Base-by-base conservation (phyloP, 2,797 vertebrate genomes). In the Spinibarbus caldwelli region DNA sequence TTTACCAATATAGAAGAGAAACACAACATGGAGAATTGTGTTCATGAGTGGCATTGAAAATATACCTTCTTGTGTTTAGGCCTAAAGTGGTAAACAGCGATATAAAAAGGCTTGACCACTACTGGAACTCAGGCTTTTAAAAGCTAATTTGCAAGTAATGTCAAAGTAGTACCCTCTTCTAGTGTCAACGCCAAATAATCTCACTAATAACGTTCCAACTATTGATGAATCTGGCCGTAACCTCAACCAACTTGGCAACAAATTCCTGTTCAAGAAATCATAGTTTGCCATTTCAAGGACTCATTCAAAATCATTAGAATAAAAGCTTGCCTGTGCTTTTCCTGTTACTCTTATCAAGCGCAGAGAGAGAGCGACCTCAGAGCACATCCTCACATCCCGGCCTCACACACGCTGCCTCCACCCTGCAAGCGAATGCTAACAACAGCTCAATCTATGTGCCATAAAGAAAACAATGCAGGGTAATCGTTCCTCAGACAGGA, bases 401-500 rank as follows among this genome's bases (percentile, higher is more conserved):
- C 81, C 86, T 85, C 87, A 89, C 88, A 80, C 84, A 88, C 43
- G 47, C 83, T 72, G 57, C 77, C 79, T 89, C 72, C 68, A 19
- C 67, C 87, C 78, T 78, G 87, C 89, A 87, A 91, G 91, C 87
- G 90, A 94, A 94, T 93, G 93, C 92, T 94, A 94, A 93, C 90
- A 86, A 82, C 68, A 71, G 31, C 90, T 90, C 93, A 92, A 94
- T 95, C 94, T 92, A 89, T 94, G 89, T 91, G 91, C 93, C 92
- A 85, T 91, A 87, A 90, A 91, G 93, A 93, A 94, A 95, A 95
- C 94, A 95, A 95, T 95, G 89, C 93, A 92, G 92, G 93, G 92
- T 95, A 95, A 95, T 95, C 85, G 91, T 88, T 72, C 90, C 93
- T 92, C 90, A 94, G 93, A 94, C 93, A 94, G 93, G 93, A 94